Evolutionary conservation across 2,797 vertebrate species (phyloP).

Genomic region (Pteronotus mesoamericanus): DNA sequence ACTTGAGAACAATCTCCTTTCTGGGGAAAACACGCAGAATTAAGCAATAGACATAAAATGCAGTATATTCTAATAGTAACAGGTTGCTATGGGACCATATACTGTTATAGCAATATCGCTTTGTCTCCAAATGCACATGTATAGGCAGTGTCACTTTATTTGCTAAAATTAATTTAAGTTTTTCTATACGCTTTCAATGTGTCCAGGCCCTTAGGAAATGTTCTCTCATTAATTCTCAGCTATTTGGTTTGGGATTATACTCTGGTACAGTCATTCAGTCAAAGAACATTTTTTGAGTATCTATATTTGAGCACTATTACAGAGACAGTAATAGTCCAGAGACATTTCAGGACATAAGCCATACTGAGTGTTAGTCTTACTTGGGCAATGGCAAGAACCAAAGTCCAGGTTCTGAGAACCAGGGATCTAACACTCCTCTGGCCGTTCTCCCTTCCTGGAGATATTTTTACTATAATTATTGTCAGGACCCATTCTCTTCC

Average conservation of each 20-base stretch:
- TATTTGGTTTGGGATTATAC: background rate
- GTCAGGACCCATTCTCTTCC: background rate
- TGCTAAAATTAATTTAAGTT: slow-evolving; percentile 5
- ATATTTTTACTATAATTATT: background rate
- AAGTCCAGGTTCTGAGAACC: background rate
- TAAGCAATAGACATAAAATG: background rate
- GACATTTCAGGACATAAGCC: background rate
- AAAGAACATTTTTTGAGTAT: background rate
- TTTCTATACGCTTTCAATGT: background rate
- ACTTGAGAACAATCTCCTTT: background rate
- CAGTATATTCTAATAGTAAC: background rate
- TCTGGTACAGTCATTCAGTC: background rate
- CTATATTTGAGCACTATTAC: background rate
- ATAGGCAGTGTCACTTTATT: background rate
- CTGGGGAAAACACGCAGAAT: background rate
- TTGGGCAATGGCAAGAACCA: background rate
- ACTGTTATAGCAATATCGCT: background rate
- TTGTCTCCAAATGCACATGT: background rate
- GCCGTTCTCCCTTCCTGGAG: background rate
- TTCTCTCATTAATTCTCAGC: background rate
- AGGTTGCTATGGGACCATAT: background rate
- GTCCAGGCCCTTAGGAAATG: background rate
- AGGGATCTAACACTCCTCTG: accelerated
- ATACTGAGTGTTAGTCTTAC: background rate
- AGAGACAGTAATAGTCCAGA: background rate